Evolutionary conservation across 2,113 vertebrate genomes (phyloP).

Genomic region (Polypterus bichir): DNA sequence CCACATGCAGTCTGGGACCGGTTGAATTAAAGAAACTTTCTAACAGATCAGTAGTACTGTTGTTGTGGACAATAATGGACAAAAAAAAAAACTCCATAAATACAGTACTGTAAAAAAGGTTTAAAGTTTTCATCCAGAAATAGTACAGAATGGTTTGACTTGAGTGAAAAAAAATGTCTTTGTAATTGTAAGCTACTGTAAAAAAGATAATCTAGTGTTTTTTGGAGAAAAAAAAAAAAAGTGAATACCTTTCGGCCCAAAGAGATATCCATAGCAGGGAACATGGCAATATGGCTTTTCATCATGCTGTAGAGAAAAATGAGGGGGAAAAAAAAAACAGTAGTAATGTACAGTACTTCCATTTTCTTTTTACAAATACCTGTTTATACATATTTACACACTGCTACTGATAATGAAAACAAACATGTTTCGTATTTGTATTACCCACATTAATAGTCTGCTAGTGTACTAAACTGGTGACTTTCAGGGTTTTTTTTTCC

Average conservation of each 20-base stretch:
- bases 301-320: slow-evolving; percentile 37
- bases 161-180: slow-evolving; percentile 7
- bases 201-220: background rate
- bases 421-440: no score
- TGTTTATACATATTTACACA: no score
- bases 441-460: no score
- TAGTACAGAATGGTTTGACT: background rate
- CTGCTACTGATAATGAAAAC: no score
- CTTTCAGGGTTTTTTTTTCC: no score
- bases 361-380: no score
- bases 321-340: background rate
- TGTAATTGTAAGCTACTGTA: slow-evolving; percentile 6
- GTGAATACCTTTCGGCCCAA: slow-evolving; percentile 50
- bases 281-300: slow-evolving; percentile 51
- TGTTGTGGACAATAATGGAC: background rate
- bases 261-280: slow-evolving; percentile 54
- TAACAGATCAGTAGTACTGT: no score
- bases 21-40: no score
- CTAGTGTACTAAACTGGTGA: no score
- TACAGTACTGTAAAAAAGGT: background rate
- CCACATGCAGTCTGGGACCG: no score
- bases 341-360: no score
- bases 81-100: background rate
- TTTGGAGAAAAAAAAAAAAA: background rate
- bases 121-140: background rate